Base-by-base conservation (phyloP, 2,888 invertebrate genomes). In the Dasypolia templi region DNA sequence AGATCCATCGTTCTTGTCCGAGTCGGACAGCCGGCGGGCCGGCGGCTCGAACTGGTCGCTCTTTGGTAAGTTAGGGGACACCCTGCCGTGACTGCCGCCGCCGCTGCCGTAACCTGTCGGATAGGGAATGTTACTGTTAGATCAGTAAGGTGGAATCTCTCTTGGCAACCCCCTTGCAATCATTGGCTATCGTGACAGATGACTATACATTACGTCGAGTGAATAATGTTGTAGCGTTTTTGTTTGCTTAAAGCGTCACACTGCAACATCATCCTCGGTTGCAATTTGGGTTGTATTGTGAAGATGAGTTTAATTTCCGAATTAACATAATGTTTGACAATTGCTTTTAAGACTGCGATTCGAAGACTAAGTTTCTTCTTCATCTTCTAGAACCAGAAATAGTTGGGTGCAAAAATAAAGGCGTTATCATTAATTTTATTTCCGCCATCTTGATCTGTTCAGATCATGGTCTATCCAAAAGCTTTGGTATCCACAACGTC, bases 31-130 rank as follows among this genome's bases (percentile, higher is more conserved):
- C 46, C 89, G 84, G 68, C 84, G 84, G 22, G 83, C 77, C 39
- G 89, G 91, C 77, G 86, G 88, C 67, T 87, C 92, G 79, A 90
- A 93, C 84, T 90, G 88, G 66, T 92, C 94, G 89, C 86, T 95
- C 95, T 95, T 95, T 94, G 95, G 95, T 94, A 95, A 91, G 81
- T 91, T 91, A 59, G 95, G 96, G 64, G 96, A 95, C 71, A 94
- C 95, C 44, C 96, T 92, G 42, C 95, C 96, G 79, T 96, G 93
- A 86, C 96, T 96, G 80, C 96, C 95, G 66, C 92, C 94, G 73
- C 92, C 95, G 88, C 95, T 95, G 87, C 95, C 96, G 86, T 95
- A 96, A 55, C 96, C 96, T 95, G 84, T 0, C 29, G 49, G 64
- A 35, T 7, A 22, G 9, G 58, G 17, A 51, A 59, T 59, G 2